Conservation (phyloP, 2,113 vertebrate species). For the Butastur rufipennis region DNA sequence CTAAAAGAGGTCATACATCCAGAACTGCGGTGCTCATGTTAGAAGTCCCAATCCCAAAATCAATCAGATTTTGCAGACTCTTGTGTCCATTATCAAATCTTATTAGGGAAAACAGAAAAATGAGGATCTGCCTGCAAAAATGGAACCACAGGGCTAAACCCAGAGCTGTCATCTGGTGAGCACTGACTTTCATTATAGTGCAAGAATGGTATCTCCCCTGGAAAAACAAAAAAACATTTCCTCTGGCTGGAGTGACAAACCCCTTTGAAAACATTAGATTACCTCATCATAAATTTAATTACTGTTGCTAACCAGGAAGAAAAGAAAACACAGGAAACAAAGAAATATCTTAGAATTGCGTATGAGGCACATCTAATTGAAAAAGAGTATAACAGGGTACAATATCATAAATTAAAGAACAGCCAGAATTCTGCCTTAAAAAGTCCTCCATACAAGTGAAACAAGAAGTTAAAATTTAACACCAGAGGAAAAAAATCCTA, state of each 20-base stretch:
- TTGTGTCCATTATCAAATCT: background rate
- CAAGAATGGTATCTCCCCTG: background rate
- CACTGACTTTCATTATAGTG: background rate
- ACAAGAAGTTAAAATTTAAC: background rate
- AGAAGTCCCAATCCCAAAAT: background rate
- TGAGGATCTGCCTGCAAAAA: background rate
- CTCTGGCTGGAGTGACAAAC: background rate
- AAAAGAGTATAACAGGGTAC: background rate
- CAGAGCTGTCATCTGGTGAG: background rate
- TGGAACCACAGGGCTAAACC: background rate
- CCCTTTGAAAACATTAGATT: slow-evolving; percentile 30
- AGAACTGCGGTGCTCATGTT: fast-evolving
- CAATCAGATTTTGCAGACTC: background rate
- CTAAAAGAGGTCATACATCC: background rate
- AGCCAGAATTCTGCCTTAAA: background rate
- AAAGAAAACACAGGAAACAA: slow-evolving; percentile 20
- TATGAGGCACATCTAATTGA: background rate
- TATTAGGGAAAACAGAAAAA: background rate
- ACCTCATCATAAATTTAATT: slow-evolving; percentile 34
- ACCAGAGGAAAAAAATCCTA: background rate
- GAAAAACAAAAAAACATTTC: slow-evolving; percentile 14
- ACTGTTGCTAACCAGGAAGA: slow-evolving; percentile 23
- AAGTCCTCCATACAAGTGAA: background rate
- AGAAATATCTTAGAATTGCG: background rate
- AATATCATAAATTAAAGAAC: background rate